Conservation (phyloP, 1,140 invertebrate genomes). For the Riptortus pedestris region DNA sequence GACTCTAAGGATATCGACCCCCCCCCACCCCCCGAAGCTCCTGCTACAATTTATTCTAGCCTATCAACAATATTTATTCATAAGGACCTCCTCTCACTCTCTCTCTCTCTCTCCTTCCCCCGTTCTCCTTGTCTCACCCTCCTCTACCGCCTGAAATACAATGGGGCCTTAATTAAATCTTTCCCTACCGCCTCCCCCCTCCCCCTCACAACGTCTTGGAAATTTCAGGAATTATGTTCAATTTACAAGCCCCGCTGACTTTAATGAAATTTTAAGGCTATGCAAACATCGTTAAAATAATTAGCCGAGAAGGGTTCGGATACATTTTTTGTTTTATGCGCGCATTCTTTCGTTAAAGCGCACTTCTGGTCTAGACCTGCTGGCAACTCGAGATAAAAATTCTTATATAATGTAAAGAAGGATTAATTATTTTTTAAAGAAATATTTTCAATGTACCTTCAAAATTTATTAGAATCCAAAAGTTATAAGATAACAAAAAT, state of each 20-base stretch:
- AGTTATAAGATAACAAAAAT: no score
- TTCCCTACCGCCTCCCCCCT: no score
- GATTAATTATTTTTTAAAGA: no score
- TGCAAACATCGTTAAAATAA: background rate
- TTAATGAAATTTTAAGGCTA: background rate
- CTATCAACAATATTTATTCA: constrained; percentile 3
- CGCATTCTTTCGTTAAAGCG: no score
- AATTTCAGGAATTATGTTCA: background rate
- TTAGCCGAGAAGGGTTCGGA: background rate
- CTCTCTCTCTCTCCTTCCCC: constrained; percentile 6
- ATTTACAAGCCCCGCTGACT: background rate
- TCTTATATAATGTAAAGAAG: no score
- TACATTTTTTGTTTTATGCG: background rate
- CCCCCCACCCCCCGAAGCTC: background rate
- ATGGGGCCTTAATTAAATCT: constrained; percentile 1
- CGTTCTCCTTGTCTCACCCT: background rate
- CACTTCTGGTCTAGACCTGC: no score
- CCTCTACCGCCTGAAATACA: background rate
- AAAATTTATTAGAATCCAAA: no score
- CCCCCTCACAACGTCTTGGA: background rate
- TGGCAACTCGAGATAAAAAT: no score
- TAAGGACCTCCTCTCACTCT: constrained; percentile 9
- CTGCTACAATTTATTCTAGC: background rate
- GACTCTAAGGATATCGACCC: no score
- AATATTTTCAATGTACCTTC: no score